Conservation (phyloP, 92 coral and sea anemone genomes). For the Bergia puertoricense region DNA sequence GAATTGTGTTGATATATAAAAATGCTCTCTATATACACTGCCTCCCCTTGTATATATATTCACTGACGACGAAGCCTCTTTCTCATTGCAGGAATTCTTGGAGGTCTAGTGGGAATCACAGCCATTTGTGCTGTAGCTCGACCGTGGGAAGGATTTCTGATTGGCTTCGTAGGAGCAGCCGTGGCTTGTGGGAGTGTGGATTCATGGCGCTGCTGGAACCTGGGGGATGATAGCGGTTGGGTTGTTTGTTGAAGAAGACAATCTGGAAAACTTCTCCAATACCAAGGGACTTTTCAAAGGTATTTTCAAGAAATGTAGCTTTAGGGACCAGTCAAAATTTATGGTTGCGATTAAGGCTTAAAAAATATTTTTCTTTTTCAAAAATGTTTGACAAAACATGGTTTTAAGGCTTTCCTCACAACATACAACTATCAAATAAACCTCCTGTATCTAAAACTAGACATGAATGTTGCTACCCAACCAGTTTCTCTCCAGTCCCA, state of each 20-base stretch:
- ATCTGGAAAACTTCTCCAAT: slow-evolving; percentile 34
- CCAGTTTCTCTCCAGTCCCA: too few relatives aligned
- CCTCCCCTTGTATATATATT: neutral
- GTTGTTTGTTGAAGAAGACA: slow-evolving; percentile 70
- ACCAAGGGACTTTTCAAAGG: slow-evolving; percentile 40
- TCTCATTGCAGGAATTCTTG: slow-evolving; percentile 32
- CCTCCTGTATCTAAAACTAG: too few relatives aligned
- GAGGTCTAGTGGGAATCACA: slow-evolving; percentile 42
- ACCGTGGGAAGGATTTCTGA: slow-evolving; percentile 89
- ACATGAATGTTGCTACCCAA: too few relatives aligned
- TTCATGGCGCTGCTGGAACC: slow-evolving; percentile 69
- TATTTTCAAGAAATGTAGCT: neutral
- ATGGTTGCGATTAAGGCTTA: too few relatives aligned
- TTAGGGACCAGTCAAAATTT: too few relatives aligned
- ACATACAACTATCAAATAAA: too few relatives aligned
- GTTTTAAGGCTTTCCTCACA: too few relatives aligned
- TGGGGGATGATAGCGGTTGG: slow-evolving; percentile 91
- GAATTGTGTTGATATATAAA: too few relatives aligned
- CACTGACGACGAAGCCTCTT: neutral
- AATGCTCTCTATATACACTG: too few relatives aligned
- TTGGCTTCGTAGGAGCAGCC: slow-evolving; percentile 78
- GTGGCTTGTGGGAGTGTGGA: slow-evolving; percentile 78
- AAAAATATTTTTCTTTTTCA: too few relatives aligned
- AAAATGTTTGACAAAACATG: too few relatives aligned
- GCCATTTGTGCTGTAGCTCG: slow-evolving; percentile 82